Conservation (phyloP, 2,113 vertebrate genomes). For the Gambusia holbrooki region DNA sequence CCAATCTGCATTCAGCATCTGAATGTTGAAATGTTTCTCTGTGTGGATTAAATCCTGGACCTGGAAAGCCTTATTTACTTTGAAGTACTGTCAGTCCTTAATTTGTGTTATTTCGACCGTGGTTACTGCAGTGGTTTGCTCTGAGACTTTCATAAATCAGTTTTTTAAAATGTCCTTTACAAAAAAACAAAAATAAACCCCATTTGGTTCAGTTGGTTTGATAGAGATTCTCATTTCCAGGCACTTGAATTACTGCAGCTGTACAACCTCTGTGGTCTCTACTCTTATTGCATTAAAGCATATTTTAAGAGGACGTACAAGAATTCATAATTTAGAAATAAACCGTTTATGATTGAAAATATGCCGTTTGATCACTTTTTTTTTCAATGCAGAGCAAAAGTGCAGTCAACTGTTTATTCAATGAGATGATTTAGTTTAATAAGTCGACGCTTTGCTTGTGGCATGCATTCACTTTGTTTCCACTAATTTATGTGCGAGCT, state of each 20-base stretch:
- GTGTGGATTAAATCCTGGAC: conserved; percentile 46
- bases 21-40: conserved; percentile 47
- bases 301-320: conserved; percentile 63
- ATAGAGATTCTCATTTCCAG: conserved; percentile 58
- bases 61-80: conserved; percentile 58
- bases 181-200: conserved; percentile 69
- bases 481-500: too few relatives aligned
- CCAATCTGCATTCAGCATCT: conserved; percentile 32
- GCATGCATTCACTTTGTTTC: too few relatives aligned
- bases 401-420: conserved; percentile 1
- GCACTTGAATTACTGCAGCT: conserved; percentile 50
- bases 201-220: conserved; percentile 60
- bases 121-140: conserved; percentile 43
- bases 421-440: too few relatives aligned
- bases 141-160: conserved; percentile 59
- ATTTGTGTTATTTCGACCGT: conserved; percentile 48
- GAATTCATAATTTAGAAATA: conserved; percentile 69
- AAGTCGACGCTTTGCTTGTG: too few relatives aligned
- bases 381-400: conserved; percentile 21
- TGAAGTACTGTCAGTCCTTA: conserved; percentile 43
- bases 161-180: conserved; percentile 67
- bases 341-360: conserved; percentile 35
- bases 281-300: conserved; percentile 63
- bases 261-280: conserved; percentile 46
- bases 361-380: conserved; percentile 27